Conservation (phyloP, 2,113 vertebrate species). For the Chlorodrepanis virens region DNA sequence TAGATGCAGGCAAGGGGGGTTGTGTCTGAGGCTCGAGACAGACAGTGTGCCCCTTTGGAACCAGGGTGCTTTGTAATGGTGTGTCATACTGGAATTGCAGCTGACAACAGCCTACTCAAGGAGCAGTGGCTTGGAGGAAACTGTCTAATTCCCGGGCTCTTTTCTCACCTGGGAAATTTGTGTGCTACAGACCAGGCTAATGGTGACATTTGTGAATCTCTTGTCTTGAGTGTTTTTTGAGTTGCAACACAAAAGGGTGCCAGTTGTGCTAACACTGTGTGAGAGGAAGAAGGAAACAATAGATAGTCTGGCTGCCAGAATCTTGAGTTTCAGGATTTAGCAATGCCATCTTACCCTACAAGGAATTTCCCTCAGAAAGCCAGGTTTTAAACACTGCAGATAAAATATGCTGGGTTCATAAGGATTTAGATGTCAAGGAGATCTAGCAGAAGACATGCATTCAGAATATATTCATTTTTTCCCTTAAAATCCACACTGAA, state of each 20-base stretch:
- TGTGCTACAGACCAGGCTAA: neutral
- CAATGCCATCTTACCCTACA: neutral
- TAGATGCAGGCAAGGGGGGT: neutral
- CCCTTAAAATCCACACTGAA: neutral
- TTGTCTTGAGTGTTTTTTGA: neutral
- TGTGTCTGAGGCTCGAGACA: neutral
- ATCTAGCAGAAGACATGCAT: neutral
- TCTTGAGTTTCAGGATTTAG: neutral
- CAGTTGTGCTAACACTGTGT: neutral
- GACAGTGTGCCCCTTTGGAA: neutral
- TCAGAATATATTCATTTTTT: neutral
- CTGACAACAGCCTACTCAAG: neutral
- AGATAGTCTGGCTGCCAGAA: neutral
- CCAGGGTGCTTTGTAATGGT: constrained; percentile 5
- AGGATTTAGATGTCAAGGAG: neutral
- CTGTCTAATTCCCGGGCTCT: neutral
- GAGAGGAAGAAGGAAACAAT: neutral
- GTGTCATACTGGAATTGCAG: neutral
- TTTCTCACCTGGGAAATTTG: neutral
- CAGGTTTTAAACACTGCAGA: neutral
- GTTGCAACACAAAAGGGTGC: neutral
- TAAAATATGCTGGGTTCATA: neutral
- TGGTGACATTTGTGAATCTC: neutral
- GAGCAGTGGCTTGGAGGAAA: neutral
- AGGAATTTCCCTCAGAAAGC: neutral